These are phyloP conservation scores for Caenorhabditis imperialis DNA, from an alignment of 2,888 invertebrate species.

Conservation along the genomic window DNA sequence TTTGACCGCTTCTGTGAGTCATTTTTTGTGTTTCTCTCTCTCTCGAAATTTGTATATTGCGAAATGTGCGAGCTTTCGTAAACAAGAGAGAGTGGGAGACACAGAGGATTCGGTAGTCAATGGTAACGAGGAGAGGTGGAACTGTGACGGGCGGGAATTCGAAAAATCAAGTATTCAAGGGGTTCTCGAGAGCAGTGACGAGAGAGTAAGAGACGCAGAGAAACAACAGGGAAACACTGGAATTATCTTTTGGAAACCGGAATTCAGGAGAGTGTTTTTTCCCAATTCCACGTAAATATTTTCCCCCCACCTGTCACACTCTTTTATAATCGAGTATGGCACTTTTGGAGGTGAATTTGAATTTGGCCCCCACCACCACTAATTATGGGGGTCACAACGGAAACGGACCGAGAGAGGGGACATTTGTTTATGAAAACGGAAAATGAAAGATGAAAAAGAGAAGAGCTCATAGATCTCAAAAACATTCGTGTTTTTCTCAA, in stretches of 20 bases:
- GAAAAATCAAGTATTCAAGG: conserved; percentile 44
- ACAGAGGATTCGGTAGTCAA: conserved; percentile 3
- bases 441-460: not conserved
- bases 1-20: conserved; percentile 23
- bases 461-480: conserved; percentile 2
- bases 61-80: conserved; percentile 35
- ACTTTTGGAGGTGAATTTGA: too few relatives aligned
- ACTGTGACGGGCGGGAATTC: not conserved
- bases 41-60: conserved; percentile 28
- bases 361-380: too few relatives aligned
- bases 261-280: conserved; percentile 4
- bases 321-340: too few relatives aligned
- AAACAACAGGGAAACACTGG: conserved; percentile 10
- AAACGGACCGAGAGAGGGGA: not conserved
- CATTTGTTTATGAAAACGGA: too few relatives aligned
- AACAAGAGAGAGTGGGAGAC: conserved; percentile 28
- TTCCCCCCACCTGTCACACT: too few relatives aligned
- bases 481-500: not conserved
- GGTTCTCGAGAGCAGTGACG: conserved; percentile 35
- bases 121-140: not conserved
- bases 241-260: conserved; percentile 50
- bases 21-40: too few relatives aligned
- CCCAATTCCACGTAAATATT: conserved; percentile 5
- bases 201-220: conserved; percentile 23
- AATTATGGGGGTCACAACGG: not conserved